Evolutionary conservation across 37 sponge, comb jelly and placozoan genomes (phyloP), one percentile per base, ranked within the genome.

Genomic region (Spongilla lacustris): DNA sequence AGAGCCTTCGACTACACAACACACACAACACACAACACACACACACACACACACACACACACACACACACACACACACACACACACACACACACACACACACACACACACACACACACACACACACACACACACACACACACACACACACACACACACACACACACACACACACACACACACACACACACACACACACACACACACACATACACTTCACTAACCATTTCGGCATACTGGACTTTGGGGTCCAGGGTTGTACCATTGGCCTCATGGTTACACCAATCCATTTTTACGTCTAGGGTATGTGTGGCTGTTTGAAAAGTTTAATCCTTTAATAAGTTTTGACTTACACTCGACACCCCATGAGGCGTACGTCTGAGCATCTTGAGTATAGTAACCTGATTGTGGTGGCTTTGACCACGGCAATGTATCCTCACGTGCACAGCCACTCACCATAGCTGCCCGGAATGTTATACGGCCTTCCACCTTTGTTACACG

Each of bases 201-300:
- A 41, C 41, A 41, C 41, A 6, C 41, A 3, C 3, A 41, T 41
- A 6, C 41, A 41, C 41, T 9, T n/a, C 68, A 21, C 69, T 86
- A 11, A 94, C 94, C 95, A 95, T 95, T 73, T 92, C 75, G 25
- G 89, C 68, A 67, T 95, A 95, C 41, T 89, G 90, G 19, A 72
- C 87, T 5, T 91, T 85, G 9, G 95, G 92, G 49, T 95, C 95
- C 32, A 95, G 87, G 41, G 86, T 33, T 14, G 89, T 88, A 11
- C 95, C 95, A 89, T 94, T 91, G 75, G 91, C 50, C 2, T 91
- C 83, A 24, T 92, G 86, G 50, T 89, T 95, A 58, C 95, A 95
- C 95, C 95, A 95, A 66, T 95, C 95, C 95, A 95, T 95, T 77
- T 95, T 95, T 23, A 95, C 90, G 86, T 92, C 95, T 94, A 68